These are phyloP conservation scores for Arremon aurantiirostris DNA, from an alignment of 2,797 vertebrate species.

Conservation along the genomic window DNA sequence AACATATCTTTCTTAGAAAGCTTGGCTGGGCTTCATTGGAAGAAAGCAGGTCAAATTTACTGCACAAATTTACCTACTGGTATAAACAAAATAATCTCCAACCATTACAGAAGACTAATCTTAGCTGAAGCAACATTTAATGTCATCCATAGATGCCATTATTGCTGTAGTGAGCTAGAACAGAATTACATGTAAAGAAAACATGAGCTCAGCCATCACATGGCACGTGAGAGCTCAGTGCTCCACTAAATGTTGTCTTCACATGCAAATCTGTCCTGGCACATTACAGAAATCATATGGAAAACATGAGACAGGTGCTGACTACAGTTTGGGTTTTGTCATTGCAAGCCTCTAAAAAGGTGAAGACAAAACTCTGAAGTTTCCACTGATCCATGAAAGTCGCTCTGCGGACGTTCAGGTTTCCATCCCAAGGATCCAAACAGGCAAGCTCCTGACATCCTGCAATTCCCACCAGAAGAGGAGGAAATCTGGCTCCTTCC, in stretches of 20 bases:
- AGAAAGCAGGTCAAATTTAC: constrained; percentile 52
- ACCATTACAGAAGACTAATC: constrained; percentile 50
- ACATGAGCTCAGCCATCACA: not conserved
- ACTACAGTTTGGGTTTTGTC: not conserved
- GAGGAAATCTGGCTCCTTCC: not conserved
- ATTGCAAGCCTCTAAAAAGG: not conserved
- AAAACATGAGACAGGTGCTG: constrained; percentile 29
- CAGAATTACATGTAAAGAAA: constrained; percentile 13
- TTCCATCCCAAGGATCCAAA: not conserved
- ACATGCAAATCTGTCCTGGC: constrained; percentile 18
- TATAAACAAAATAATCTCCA: constrained; percentile 56
- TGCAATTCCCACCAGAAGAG: not conserved
- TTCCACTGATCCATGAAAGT: not conserved
- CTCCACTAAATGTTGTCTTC: not conserved
- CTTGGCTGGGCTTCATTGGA: constrained; percentile 37
- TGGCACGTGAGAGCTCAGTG: not conserved
- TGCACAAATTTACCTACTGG: constrained; percentile 21
- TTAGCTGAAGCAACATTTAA: constrained; percentile 30
- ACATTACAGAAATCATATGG: constrained; percentile 29
- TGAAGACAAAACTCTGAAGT: not conserved
- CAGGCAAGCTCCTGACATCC: not conserved
- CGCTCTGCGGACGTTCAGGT: not conserved
- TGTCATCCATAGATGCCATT: not conserved
- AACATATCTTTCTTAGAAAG: constrained; percentile 46
- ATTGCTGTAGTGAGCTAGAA: constrained; percentile 10